Evolutionary conservation across 2,113 vertebrate species (phyloP).

Genomic region (Mugil cephalus): DNA sequence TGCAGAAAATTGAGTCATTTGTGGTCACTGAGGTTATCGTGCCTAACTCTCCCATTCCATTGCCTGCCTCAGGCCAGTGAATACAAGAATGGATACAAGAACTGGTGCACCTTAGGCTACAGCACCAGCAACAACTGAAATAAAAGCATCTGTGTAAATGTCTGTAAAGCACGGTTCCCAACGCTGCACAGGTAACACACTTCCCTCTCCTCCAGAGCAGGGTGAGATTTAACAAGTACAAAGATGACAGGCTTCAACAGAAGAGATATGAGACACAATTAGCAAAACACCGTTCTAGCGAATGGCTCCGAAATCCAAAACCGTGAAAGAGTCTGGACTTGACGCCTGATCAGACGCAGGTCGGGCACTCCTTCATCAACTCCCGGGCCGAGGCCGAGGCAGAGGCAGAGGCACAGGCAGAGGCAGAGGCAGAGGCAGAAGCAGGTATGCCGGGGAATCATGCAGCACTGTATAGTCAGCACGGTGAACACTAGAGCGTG

Average conservation of each 20-base stretch:
- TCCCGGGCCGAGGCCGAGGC: conserved; percentile 35
- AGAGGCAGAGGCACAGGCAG: no score
- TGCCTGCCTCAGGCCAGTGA: conserved; percentile 47
- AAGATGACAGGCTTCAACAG: conserved; percentile 33
- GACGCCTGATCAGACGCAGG: conserved; percentile 42
- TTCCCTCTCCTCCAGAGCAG: conserved; percentile 31
- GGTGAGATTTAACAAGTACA: conserved; percentile 43
- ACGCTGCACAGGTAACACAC: conserved; percentile 27
- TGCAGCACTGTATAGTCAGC: conserved; percentile 36
- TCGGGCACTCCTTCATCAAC: conserved; percentile 37
- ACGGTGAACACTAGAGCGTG: conserved; percentile 63
- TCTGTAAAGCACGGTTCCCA: conserved; percentile 36
- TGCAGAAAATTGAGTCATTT: conserved; percentile 40
- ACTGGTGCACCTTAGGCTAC: conserved; percentile 31
- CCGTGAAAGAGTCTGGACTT: conserved; percentile 35
- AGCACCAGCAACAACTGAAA: conserved; percentile 8
- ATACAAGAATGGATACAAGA: conserved; percentile 32
- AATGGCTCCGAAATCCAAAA: conserved; percentile 43
- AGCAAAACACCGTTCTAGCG: conserved; percentile 47
- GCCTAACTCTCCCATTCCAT: conserved; percentile 21
- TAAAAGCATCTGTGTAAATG: conserved; percentile 38
- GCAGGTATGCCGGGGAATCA: conserved; percentile 68
- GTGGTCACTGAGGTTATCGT: conserved; percentile 54
- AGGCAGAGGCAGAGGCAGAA: conserved; percentile 34
- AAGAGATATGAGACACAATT: conserved; percentile 44